Evolutionary conservation across 2,888 invertebrate species (phyloP), one percentile per base, ranked within the genome.

Genomic region (Aleiodes alternator): DNA sequence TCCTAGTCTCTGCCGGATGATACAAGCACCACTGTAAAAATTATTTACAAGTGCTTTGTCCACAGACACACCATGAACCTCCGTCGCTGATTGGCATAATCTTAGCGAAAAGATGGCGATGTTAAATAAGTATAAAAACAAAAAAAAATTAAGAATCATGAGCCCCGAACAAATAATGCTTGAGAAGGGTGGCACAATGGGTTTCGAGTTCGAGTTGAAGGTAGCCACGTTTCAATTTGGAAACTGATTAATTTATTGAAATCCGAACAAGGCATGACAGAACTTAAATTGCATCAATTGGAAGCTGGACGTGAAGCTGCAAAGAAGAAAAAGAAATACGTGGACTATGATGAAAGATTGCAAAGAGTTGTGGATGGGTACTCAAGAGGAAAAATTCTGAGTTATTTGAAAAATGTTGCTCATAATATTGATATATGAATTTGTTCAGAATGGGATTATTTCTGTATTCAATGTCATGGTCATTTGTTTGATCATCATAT

Each of bases 101-200:
- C n/a, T n/a, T n/a, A n/a, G n/a, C n/a, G n/a, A n/a, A n/a, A n/a
- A n/a, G n/a, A n/a, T n/a, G n/a, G n/a, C n/a, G n/a, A n/a, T n/a
- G n/a, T n/a, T n/a, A n/a, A n/a, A n/a, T n/a, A n/a, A n/a, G n/a
- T n/a, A n/a, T n/a, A n/a, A n/a, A n/a, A n/a, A n/a, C n/a, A n/a
- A n/a, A n/a, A n/a, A n/a, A n/a, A n/a, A 23, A 48, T 69, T 12
- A 14, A 14, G 23, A 31, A 69, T n/a, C 31, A 69, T 51, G 51
- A 53, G 31, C 51, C 23, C 9, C 7, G 50, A 31, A 51, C 69
- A n/a, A 50, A 69, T 51, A 69, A 69, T 9, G 50, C 16, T 11
- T 23, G 5, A 5, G 69, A 69, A 50, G 51, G 69, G 29, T 69
- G 50, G 69, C 50, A 50, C 14, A 55, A 55, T 7, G 55, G 55